Conservation (phyloP, 2,888 invertebrate species). For the Drosophila rellima region DNA sequence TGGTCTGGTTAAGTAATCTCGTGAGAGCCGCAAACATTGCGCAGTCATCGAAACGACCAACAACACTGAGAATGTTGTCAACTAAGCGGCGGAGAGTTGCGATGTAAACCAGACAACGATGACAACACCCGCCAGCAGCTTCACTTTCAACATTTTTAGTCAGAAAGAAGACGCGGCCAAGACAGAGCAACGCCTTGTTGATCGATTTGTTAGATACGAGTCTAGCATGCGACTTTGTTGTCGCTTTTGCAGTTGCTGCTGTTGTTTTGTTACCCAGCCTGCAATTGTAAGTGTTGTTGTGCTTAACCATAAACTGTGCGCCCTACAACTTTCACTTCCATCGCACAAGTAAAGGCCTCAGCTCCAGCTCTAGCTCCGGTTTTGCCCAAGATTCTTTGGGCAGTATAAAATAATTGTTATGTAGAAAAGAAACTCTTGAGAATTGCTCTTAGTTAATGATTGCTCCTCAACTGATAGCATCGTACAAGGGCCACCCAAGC, state of each 20-base stretch:
- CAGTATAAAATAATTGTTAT: constrained; percentile 22
- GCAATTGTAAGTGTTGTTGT: constrained; percentile 62
- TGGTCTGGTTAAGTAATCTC: constrained; percentile 80
- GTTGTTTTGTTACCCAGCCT: constrained; percentile 29
- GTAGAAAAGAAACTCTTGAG: background rate
- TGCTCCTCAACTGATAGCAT: background rate
- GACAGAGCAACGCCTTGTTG: constrained; percentile 60
- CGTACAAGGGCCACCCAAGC: constrained; percentile 42
- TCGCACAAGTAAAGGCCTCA: constrained; percentile 40
- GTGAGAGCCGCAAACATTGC: constrained; percentile 78
- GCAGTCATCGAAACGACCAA: constrained; percentile 61
- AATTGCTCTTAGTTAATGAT: background rate
- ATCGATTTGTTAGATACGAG: constrained; percentile 77
- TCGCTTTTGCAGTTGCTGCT: constrained; percentile 23
- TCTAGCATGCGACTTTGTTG: constrained; percentile 59
- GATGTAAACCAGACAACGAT: constrained; percentile 37
- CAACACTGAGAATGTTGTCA: constrained; percentile 70
- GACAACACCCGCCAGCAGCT: constrained; percentile 46
- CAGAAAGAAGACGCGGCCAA: constrained; percentile 54
- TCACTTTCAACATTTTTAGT: constrained; percentile 59
- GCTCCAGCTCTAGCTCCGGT: constrained; percentile 26
- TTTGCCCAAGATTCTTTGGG: constrained; percentile 20
- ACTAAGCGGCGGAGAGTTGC: constrained; percentile 36
- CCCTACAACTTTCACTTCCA: constrained; percentile 76
- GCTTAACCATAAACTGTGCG: constrained; percentile 50